Evolutionary conservation across 2,797 vertebrate species (phyloP).

Genomic region (Macrochelys suwanniensis): DNA sequence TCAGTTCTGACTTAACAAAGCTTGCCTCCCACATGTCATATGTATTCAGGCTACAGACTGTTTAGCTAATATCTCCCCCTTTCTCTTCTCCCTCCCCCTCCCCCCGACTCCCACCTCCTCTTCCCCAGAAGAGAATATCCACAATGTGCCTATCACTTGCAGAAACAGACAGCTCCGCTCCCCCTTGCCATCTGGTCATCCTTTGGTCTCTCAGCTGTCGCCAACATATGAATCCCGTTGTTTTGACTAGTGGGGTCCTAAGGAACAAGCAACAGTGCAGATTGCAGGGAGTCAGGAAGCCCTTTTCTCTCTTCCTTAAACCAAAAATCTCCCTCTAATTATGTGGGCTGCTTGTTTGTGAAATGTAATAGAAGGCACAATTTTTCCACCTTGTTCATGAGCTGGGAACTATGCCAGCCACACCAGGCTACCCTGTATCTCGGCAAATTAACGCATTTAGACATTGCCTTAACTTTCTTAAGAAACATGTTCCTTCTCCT

Average conservation of each 20-base stretch:
- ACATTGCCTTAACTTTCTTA: not conserved
- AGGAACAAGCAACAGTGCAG: constrained; percentile 73
- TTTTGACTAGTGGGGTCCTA: constrained; percentile 78
- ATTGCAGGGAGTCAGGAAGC: constrained; percentile 52
- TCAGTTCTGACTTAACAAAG: constrained; percentile 74
- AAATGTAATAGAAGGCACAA: constrained; percentile 1
- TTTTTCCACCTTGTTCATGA: not conserved
- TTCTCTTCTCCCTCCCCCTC: constrained; percentile 36
- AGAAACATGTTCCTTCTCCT: not conserved
- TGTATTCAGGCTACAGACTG: constrained; percentile 76
- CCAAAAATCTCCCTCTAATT: constrained; percentile 44
- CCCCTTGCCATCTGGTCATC: constrained; percentile 77
- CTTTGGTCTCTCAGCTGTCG: constrained; percentile 76
- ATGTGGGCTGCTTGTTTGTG: not conserved
- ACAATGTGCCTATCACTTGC: constrained; percentile 75
- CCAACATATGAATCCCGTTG: constrained; percentile 73
- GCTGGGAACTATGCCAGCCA: not conserved
- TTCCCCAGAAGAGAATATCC: constrained; percentile 71
- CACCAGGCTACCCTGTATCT: not conserved
- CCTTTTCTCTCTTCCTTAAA: constrained; percentile 61
- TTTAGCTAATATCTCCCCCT: constrained; percentile 70
- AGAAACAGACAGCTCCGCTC: constrained; percentile 75
- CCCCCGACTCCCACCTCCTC: constrained; percentile 44
- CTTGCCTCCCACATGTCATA: constrained; percentile 75
- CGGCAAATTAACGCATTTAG: not conserved